phyloP scores from a whole-genome alignment of 1,140 invertebrate genomes.

The Zaprionus davidi region DNA sequence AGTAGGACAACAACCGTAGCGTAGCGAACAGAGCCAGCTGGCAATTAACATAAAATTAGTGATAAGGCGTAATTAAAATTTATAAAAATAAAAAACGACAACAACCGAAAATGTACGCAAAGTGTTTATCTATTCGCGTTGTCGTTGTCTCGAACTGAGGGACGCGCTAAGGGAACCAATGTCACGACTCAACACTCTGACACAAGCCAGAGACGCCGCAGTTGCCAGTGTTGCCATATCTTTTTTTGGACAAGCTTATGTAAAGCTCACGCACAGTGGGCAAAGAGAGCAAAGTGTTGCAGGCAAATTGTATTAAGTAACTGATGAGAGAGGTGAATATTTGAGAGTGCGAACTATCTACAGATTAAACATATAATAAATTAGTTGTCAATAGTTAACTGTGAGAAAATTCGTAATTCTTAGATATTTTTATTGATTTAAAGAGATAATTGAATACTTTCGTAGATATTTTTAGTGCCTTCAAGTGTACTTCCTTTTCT shows the following conservation, averaged over 20 bases:
- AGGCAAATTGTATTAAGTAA: background rate
- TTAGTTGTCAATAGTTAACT: too few relatives aligned
- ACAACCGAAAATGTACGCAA: conserved; percentile 26
- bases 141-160: conserved; percentile 18
- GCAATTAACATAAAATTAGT: conserved; percentile 80
- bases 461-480: too few relatives aligned
- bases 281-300: background rate
- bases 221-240: conserved; percentile 38
- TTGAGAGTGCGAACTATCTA: too few relatives aligned
- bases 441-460: too few relatives aligned
- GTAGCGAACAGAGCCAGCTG: conserved; percentile 54
- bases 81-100: conserved; percentile 55
- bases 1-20: conserved; percentile 11
- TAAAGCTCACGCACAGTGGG: conserved; percentile 4
- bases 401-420: too few relatives aligned
- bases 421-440: too few relatives aligned
- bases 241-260: conserved; percentile 21
- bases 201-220: background rate
- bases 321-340: background rate
- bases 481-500: too few relatives aligned
- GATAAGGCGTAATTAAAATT: conserved; percentile 78
- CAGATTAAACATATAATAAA: too few relatives aligned
- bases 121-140: conserved; percentile 61
- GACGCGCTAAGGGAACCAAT: background rate
- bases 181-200: conserved; percentile 32